Conservation (phyloP, 2,888 invertebrate genomes). For the Galerucella pusilla region DNA sequence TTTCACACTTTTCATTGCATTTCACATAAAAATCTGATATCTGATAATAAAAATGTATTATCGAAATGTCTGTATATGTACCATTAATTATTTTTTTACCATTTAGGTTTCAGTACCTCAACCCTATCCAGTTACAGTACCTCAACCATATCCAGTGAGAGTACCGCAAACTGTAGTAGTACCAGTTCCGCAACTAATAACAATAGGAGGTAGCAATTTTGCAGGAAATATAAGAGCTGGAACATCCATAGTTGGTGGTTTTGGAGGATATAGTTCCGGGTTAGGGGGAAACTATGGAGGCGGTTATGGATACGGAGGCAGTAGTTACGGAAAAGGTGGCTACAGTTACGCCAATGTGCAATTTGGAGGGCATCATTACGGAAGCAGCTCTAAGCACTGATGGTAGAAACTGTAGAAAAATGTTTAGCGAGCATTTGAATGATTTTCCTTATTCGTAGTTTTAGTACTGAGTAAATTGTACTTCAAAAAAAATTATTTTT, state of each 20-base stretch:
- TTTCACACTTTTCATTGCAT: slow-evolving; percentile 46
- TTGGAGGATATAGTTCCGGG: slow-evolving; percentile 8
- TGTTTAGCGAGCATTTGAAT: no score
- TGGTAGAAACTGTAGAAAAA: no score
- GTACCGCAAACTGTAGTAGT: slow-evolving; percentile 53
- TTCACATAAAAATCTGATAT: not conserved
- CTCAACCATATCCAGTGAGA: slow-evolving; percentile 54
- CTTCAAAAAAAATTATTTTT: no score
- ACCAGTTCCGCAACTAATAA: slow-evolving; percentile 50
- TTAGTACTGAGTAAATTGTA: no score
- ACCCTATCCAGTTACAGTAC: slow-evolving; percentile 53
- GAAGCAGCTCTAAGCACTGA: no score
- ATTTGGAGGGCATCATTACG: no score
- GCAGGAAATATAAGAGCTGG: slow-evolving; percentile 22
- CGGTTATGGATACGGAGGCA: slow-evolving; percentile 37
- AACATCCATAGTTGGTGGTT: slow-evolving; percentile 23
- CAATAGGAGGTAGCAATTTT: slow-evolving; percentile 43
- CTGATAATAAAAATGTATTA: not conserved
- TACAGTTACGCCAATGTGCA: no score
- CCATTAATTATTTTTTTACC: no score
- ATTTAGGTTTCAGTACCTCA: slow-evolving; percentile 49
- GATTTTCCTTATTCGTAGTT: no score
- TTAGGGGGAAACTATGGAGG: slow-evolving; percentile 9
- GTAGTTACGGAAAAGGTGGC: not conserved
- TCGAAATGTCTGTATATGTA: no score